A percentile compares a stretch with the other conserved stretches of the same genome.
phyloP scores from a whole-genome alignment of 2,113 vertebrate species.

The Corythornis cristatus region DNA sequence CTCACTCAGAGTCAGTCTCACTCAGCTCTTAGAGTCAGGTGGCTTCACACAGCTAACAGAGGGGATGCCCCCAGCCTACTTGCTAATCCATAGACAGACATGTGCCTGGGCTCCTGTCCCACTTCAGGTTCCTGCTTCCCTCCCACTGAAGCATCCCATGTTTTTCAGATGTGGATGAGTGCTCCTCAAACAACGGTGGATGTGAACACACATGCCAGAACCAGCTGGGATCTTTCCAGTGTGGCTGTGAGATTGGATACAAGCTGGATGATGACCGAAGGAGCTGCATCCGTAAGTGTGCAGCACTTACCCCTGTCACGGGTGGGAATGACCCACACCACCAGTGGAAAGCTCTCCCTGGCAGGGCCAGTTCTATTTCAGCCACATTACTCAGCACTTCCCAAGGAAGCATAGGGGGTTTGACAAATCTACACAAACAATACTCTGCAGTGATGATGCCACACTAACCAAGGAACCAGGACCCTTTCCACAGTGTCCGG shows the following conservation, averaged over 20 bases:
- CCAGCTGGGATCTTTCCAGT: constrained; percentile 88
- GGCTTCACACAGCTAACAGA: background rate
- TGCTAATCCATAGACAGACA: background rate
- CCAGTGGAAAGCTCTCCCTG: background rate
- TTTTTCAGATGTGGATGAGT: constrained; percentile 89
- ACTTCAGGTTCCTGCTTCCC: rapidly evolving
- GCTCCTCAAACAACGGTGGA: constrained; percentile 74
- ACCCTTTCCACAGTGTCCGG: background rate
- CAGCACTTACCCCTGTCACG: background rate
- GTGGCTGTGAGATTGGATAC: constrained; percentile 83
- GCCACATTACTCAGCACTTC: background rate
- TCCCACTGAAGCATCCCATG: rapidly evolving
- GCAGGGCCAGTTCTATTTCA: background rate
- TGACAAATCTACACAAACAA: too few species aligned
- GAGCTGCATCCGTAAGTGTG: constrained; percentile 85
- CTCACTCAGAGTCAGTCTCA: background rate
- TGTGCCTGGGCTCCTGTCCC: rapidly evolving
- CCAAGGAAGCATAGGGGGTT: background rate
- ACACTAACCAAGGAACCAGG: rapidly evolving
- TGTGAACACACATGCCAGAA: constrained; percentile 91
- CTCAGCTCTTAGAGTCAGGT: rapidly evolving
- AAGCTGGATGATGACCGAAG: constrained; percentile 82
- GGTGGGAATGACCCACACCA: rapidly evolving
- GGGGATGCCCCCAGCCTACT: background rate
- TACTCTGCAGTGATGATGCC: background rate